Evolutionary conservation across 2,797 vertebrate species (phyloP), one percentile per base, ranked within the genome.

Genomic region (Xenops minutus): DNA sequence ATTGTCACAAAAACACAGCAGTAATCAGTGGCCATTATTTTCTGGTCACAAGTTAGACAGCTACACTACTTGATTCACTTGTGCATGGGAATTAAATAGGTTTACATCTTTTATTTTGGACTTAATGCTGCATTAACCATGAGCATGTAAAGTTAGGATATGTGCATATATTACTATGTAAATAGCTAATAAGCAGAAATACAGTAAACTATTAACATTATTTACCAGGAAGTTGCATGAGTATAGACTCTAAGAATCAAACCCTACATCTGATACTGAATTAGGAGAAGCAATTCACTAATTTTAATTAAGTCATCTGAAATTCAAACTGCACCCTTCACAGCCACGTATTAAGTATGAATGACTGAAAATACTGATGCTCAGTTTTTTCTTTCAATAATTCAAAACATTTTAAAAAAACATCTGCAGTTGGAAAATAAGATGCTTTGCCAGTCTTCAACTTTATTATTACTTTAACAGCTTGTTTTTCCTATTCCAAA

Each of bases 291-390:
- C 46, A 73, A 59, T 22, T 58, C 6, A 48, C 24, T 75, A 67
- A 84, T 36, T 91, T 64, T 24, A 95, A 73, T 58, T 64, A 88
- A 48, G 20, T n/a, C 7, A 90, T n/a, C 75, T 89, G 51, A 97
- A 72, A 43, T 79, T 82, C 85, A 82, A 15, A 62, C 74, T 91
- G 74, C 30, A 39, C 37, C 41, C 62, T 83, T 92, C 91, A 88
- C 41, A 94, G 72, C 14, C 52, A 82, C 49, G 4, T 16, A 8
- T 36, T 93, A 63, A 83, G 49, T 34, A 91, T 39, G 73, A 75
- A 68, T 7, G 20, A 52, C 32, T 55, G 41, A 87, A 97, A 66
- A 89, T 2, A 88, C 8, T 37, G n/a, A 80, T 41, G 7, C 4
- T 74, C 13, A 62, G 12, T 13, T 39, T 56, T 88, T 91, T 73